phyloP scores from a whole-genome alignment of 2,888 invertebrate species.

The Malthinus seriepunctatus region DNA sequence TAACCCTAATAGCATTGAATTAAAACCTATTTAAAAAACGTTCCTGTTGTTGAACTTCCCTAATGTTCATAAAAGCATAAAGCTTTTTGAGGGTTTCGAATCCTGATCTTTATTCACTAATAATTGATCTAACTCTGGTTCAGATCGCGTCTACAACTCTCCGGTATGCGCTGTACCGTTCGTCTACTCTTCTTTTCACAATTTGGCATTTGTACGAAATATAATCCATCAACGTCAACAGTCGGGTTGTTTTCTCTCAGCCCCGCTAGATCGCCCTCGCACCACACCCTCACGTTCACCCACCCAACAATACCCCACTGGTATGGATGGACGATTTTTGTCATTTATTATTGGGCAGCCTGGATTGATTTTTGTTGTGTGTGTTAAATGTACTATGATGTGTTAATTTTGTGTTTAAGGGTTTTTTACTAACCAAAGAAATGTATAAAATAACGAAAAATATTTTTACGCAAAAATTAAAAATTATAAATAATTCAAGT shows the following conservation, averaged over 20 bases:
- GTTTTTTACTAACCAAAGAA: slow-evolving; percentile 30
- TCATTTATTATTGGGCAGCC: slow-evolving; percentile 56
- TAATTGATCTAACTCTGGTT: slow-evolving; percentile 52
- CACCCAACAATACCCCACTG: slow-evolving; percentile 55
- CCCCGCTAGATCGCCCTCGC: slow-evolving; percentile 42
- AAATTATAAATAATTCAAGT: background rate
- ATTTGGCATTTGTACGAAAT: slow-evolving; percentile 60
- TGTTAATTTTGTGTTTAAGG: slow-evolving; percentile 49
- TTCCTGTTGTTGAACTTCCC: slow-evolving; percentile 1
- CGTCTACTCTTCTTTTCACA: slow-evolving; percentile 58
- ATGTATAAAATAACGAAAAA: slow-evolving; percentile 2
- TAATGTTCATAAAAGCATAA: slow-evolving; percentile 6
- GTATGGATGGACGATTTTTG: slow-evolving; percentile 58
- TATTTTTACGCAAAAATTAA: background rate
- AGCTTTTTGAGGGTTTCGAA: slow-evolving; percentile 15
- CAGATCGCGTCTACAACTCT: slow-evolving; percentile 49
- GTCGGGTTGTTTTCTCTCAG: slow-evolving; percentile 57
- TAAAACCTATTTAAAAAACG: slow-evolving; percentile 4
- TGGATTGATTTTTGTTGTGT: slow-evolving; percentile 53
- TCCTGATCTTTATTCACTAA: slow-evolving; percentile 36
- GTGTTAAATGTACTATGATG: slow-evolving; percentile 50
- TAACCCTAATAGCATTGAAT: background rate
- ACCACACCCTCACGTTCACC: slow-evolving; percentile 39
- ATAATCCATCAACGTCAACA: slow-evolving; percentile 59
- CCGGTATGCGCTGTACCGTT: slow-evolving; percentile 49